Evolutionary conservation across 2,113 vertebrate genomes (phyloP), one percentile per base, ranked within the genome.

Genomic region (Sebastes schlegelii): DNA sequence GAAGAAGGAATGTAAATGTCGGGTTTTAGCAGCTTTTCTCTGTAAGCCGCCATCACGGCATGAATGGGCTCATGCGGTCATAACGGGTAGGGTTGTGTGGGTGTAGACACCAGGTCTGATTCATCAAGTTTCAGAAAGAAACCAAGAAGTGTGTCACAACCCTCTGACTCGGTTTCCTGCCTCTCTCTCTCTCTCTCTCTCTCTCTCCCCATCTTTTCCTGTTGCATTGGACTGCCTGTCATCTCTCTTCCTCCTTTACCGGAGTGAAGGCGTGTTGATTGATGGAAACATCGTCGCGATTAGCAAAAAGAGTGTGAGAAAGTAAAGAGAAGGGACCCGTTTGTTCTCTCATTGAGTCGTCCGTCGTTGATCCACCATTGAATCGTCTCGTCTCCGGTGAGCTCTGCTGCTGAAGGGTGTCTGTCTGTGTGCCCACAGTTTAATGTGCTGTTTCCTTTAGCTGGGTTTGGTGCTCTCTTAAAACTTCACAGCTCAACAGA

Each of bases 51-150:
- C 69, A 71, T 60, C 16, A 10, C 52, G 74, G 34, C 74, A 83
- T 74, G 70, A 85, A 90, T 60, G 54, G 61, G 49, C 12, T 52
- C 57, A 60, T 58, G 72, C 51, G 66, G 8, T 73, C 45, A n/a
- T 67, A 19, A 57, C 42, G 65, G 45, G 52, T 43, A 10, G 54
- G 69, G 60, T 66, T 21, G 74, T 77, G 48, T 74, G 55, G 64
- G 70, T 61, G 77, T 74, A 65, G 76, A 81, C 62, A 67, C 46
- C 86, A 54, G 23, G 82, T 88, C 91, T 93, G 93, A 93, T 91
- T 94, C 93, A 94, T 92, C 90, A 90, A 88, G 88, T 89, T 91
- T 92, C 76, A 82, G 80, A 88, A 73, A 88, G 74, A 89, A 91
- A 86, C 61, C 66, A 79, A 90, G 88, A 91, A 91, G 82, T 74